These are phyloP conservation scores for Poicephalus gulielmi DNA, from an alignment of 2,113 vertebrate species.

Conservation along the genomic window DNA sequence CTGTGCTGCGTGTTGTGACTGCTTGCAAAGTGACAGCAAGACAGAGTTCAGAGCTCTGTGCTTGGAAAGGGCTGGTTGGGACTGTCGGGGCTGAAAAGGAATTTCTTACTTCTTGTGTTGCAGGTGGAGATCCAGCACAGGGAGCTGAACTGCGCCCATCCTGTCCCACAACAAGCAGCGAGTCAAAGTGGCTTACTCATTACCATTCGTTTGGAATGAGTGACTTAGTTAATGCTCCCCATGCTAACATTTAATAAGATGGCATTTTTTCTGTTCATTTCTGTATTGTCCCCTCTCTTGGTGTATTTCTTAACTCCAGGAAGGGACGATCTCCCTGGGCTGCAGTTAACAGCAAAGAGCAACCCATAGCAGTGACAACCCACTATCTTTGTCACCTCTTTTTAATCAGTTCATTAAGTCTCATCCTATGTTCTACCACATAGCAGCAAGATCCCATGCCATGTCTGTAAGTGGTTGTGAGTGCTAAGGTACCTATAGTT, in stretches of 20 bases:
- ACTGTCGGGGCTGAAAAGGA: not conserved
- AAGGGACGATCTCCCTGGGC: not conserved
- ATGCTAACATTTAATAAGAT: not conserved
- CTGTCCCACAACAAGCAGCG: not conserved
- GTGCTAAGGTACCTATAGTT: not conserved
- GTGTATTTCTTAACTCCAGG: not conserved
- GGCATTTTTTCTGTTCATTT: not conserved
- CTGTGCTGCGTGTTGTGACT: accelerated
- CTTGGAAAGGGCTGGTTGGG: not conserved
- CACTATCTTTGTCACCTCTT: not conserved
- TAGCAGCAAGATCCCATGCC: accelerated
- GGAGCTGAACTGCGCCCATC: accelerated
- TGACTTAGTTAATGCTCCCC: not conserved
- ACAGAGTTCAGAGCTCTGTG: not conserved
- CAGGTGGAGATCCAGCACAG: accelerated
- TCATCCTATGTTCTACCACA: accelerated
- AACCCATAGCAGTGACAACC: not conserved
- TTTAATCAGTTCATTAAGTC: not conserved
- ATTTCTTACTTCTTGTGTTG: not conserved
- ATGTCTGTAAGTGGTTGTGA: not conserved
- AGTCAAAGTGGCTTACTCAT: not conserved
- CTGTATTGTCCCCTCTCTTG: not conserved
- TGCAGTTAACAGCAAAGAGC: not conserved
- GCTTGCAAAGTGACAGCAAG: not conserved
- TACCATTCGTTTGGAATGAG: not conserved